Evolutionary conservation across 2,113 vertebrate species (phyloP), one percentile per base, ranked within the genome.

Genomic region (Lampris megalopsis): DNA sequence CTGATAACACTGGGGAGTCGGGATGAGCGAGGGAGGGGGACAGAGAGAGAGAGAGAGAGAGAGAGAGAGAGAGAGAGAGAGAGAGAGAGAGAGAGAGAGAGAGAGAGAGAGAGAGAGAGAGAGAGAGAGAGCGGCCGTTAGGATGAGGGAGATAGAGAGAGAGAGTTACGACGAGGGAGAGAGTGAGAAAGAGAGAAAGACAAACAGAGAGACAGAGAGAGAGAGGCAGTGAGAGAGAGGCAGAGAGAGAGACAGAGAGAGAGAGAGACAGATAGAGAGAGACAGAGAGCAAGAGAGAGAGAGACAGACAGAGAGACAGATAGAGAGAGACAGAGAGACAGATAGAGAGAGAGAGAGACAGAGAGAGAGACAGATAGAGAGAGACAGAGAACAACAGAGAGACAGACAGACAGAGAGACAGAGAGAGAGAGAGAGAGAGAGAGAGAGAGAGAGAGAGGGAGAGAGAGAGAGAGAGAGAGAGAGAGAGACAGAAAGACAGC

Each of bases 391-490:
- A 0, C 5, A 8, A 60, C 1, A 4, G 36, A 2, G 36, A 38
- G 24, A 24, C 24, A 24, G 24, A 24, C 24, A 24, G 24, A 24
- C 24, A 24, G 24, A 24, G 24, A 24, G 24, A 24, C 24, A 24
- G 24, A 24, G 0, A 24, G 24, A 24, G 24, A 24, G 24, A 24
- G 0, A 24, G 24, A 24, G 24, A 24, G 24, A 24, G 24, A 24
- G 24, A 24, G 24, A 24, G 0, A 24, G 24, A 24, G 24, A 24
- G 50, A 13, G 50, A 52, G 4, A 52, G 4, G n/a, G 50, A 11
- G 53, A 54, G 53, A 54, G 53, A 56, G 53, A 56, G n/a, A n/a
- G 53, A 54, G 53, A 54, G 53, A 56, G n/a, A 56, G 53, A n/a
- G n/a, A 56, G 53, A n/a, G 53, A 56, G 53, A 56, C 11, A 56